Percentiles rank a stretch among this genome's conserved stretches.
Evolutionary conservation across 2,888 invertebrate genomes (phyloP).

Genomic region (Eudasyphora cyanicolor): DNA sequence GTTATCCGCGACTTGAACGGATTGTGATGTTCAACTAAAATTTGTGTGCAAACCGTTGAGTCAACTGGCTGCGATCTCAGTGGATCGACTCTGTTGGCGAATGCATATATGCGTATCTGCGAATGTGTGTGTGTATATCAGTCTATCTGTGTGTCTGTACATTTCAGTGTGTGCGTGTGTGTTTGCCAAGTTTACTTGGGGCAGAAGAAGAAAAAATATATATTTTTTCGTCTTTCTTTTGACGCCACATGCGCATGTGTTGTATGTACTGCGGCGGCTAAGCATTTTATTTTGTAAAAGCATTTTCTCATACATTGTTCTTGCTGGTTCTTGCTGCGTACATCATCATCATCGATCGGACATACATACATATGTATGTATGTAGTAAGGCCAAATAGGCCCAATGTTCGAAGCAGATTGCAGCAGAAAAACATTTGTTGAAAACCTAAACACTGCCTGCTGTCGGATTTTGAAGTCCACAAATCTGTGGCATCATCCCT

Average conservation of each 20-base stretch:
- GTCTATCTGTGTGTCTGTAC: conserved; percentile 24
- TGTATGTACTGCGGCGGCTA: conserved; percentile 38
- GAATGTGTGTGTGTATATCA: conserved; percentile 47
- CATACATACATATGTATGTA: conserved; percentile 6
- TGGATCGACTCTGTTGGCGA: conserved; percentile 55
- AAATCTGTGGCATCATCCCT: conserved; percentile 1
- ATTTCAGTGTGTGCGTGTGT: conserved; percentile 52
- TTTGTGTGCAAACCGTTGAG: conserved; percentile 77
- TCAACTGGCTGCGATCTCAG: conserved; percentile 75
- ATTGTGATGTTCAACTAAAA: conserved; percentile 81
- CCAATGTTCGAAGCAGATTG: conserved; percentile 43
- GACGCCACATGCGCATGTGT: conserved; percentile 51
- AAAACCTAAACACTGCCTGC: conserved; percentile 35
- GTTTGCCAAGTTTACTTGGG: conserved; percentile 38
- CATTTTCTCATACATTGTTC: conserved; percentile 27
- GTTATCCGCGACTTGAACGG: conserved; percentile 81
- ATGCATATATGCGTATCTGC: conserved; percentile 33
- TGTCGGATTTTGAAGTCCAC: conserved; percentile 32
- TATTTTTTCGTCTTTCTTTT: conserved; percentile 16
- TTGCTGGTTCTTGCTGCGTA: too few species aligned
- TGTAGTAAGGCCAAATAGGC: conserved; percentile 48
- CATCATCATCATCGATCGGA: not conserved
- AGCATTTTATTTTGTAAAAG: conserved; percentile 51
- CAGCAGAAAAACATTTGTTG: conserved; percentile 51
- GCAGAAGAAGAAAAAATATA: conserved; percentile 49